Evolutionary conservation across 2,888 invertebrate species (phyloP).

Genomic region (Phortica magna): DNA sequence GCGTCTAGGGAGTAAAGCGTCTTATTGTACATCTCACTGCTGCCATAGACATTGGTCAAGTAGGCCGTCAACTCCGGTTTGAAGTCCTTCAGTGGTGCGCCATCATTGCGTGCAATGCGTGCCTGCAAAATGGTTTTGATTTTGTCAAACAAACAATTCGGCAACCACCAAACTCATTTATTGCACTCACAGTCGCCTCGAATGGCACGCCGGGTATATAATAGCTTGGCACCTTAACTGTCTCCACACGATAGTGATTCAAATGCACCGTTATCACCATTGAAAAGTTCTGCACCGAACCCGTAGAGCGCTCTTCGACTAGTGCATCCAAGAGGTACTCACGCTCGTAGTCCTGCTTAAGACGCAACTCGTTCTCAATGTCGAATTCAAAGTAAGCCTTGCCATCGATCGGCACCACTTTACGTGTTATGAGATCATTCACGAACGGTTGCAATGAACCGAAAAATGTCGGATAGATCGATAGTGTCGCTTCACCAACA

Average conservation of each 20-base stretch:
- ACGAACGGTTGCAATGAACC: slow-evolving; percentile 77
- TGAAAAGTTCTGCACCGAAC: slow-evolving; percentile 89
- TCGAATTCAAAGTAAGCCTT: slow-evolving; percentile 87
- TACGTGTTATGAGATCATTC: slow-evolving; percentile 81
- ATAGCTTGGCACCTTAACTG: slow-evolving; percentile 90
- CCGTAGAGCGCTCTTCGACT: slow-evolving; percentile 92
- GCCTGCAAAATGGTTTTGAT: slow-evolving; percentile 76
- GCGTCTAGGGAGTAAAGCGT: slow-evolving; percentile 69
- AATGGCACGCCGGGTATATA: slow-evolving; percentile 95
- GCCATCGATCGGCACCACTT: slow-evolving; percentile 84
- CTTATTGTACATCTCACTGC: slow-evolving; percentile 76
- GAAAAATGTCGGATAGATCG: slow-evolving; percentile 88
- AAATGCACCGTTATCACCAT: slow-evolving; percentile 88
- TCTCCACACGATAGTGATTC: slow-evolving; percentile 87
- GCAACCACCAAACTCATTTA: neutral
- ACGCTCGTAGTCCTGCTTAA: slow-evolving; percentile 88
- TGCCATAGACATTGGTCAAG: slow-evolving; percentile 74
- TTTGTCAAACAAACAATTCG: neutral
- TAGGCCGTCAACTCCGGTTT: slow-evolving; percentile 80
- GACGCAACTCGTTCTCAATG: slow-evolving; percentile 86
- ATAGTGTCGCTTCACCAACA: slow-evolving; percentile 91
- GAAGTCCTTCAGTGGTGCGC: slow-evolving; percentile 82
- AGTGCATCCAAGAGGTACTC: slow-evolving; percentile 92
- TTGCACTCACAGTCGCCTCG: slow-evolving; percentile 72
- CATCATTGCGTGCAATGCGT: slow-evolving; percentile 87